Base-by-base conservation (phyloP, 2,113 vertebrate genomes). In the Semnopithecus entellus region DNA sequence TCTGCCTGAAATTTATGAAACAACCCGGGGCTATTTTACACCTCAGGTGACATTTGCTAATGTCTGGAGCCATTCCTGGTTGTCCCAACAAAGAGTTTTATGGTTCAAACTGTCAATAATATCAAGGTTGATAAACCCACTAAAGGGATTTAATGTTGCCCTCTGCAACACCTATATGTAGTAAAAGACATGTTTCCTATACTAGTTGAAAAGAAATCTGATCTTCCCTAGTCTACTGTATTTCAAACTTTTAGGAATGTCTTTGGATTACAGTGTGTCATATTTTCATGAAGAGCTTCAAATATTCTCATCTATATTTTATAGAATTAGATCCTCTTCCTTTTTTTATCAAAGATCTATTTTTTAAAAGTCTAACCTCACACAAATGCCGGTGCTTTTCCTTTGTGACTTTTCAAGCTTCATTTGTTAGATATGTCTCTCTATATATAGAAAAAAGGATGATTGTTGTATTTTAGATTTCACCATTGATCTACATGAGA, bases 341-440 rank as follows among this genome's bases (percentile, higher is more conserved):
- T 61, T 88, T 79, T 79, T 79, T 38, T 22, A 79, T 92, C 35
- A 80, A 76, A 91, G 9, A n/a, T 59, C 20, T 85, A 3, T 68
- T 61, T 81, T 57, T 76, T n/a, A 38, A 9, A 88, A 64, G 11
- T 22, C 55, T 93, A 64, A 76, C 23, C 16, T 82, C 43, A 9
- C 11, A 81, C 38, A 18, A 95, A 86, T 59, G 38, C 48, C 82
- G 43, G 0, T 27, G 13, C 23, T 66, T 94, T 94, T 94, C 2
- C 22, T 52, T 92, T 97, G 27, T 96, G 45, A 48, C 11, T 94
- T 82, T 87, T 78, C 32, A 88, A 38, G 18, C 16, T 91, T 72
- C 14, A 35, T 81, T 96, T 85, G 43, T 96, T 43, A 78, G 57
- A 10, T 68, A 3, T 91, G 14, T 95, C 20, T 85, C 81, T 40